Base-by-base conservation (phyloP, 2,888 invertebrate genomes). In the Dryobotodes eremita region DNA sequence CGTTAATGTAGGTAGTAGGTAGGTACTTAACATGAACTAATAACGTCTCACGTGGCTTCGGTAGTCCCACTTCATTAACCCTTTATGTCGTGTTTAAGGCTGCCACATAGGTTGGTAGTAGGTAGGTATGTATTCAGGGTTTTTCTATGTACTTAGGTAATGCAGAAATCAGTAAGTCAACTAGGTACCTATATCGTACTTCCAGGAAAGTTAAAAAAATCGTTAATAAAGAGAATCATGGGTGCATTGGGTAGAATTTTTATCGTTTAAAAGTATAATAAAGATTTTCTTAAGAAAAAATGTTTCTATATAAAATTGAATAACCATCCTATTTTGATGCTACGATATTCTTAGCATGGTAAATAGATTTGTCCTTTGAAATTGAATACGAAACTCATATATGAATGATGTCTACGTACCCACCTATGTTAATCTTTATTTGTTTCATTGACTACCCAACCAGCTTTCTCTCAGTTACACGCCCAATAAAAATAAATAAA, bases 401-500 rank as follows among this genome's bases (percentile, higher is more conserved):
- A 50, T 70, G 50, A 62, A 8, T 70, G 23, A 64, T 71, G 8
- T 17, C 46, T 55, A 17, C 3, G 20, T n/a, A 42, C 42, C 42
- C 23, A 42, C 42, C 42, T 42, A 59, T 53, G 15, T 59, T 55
- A n/a, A 59, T 68, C 36, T 48, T 70, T 55, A 53, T 73, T 80
- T 85, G 62, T 59, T 53, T 68, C 17, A 59, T 71, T 57, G 36
- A 75, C 31, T 68, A 20, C 20, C 17, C 81, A 77, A 79, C 53
- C 62, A 62, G 71, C 70, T 82, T 86, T 82, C 83, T 65, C 73
- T 76, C 23, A 79, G 65, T 80, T 66, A 87, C 70, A 26, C 53
- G n/a, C 13, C 66, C 36, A 77, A 86, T 83, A 88, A 88, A 86
- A 80, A 74, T 79, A 80, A 81, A 82, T 73, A 73, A 68, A 50